Evolutionary conservation across 2,888 invertebrate species (phyloP), one percentile per base, ranked within the genome.

Genomic region (Pseudolycoriella hygida): DNA sequence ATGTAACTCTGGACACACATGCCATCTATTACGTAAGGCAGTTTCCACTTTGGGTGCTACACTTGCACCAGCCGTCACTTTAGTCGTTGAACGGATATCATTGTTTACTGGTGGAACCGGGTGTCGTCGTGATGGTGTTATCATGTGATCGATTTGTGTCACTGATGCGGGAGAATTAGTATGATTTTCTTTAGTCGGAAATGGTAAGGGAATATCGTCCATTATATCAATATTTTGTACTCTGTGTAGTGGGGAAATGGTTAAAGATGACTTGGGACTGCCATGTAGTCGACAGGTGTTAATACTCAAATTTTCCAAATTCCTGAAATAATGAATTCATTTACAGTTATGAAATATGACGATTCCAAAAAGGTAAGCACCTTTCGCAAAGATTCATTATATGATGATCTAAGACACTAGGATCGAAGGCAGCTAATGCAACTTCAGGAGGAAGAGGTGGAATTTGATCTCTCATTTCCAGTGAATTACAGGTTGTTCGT

Each of bases 1-100:
- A 67, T 86, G 84, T 53, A 90, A 75, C 67, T 90, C 90, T 38
- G 89, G 88, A 66, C 89, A 90, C 62, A 80, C 80, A 63, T 86
- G 85, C 87, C 88, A 88, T 56, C 83, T 76, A 54, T 80, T 78
- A 53, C 76, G 70, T 11, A 46, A 14, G 11, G 17, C 12, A 6
- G 25, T 25, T 34, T 34, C 34, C 8, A 12, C n/a, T 12, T 34
- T 34, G 3, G 34, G 34, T 14, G 15, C 34, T 14, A 34, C 34
- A 42, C n/a, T 31, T 2, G 40, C n/a, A 12, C 18, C 17, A 17
- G 40, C n/a, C n/a, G 17, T 17, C 18, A 19, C 11, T 17, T 12
- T 40, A 12, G 19, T 19, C 18, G 34, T 14, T 14, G n/a, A 14
- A 12, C 15, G 3, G 5, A 37, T 37, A 20, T 43, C 38, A 8